Base-by-base conservation (phyloP, 2,113 vertebrate species). In the Equus quagga region DNA sequence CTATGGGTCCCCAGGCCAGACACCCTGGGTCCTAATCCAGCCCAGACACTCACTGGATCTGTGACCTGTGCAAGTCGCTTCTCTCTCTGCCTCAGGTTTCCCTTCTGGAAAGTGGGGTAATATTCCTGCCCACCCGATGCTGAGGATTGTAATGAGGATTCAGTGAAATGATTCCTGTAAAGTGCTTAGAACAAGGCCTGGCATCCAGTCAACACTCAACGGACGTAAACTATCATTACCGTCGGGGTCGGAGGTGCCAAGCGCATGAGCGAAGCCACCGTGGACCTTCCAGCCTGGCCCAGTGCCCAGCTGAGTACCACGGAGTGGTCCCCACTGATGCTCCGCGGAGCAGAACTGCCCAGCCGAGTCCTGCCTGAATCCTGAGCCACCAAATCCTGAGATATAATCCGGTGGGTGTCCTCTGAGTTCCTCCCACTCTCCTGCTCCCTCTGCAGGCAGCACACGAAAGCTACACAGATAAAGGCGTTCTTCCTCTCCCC, bases 141-240 rank as follows among this genome's bases (percentile, higher is more conserved):
- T 3, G n/a, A 46, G 36, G 56, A n/a, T 7, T 21, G 17, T 9
- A 26, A 12, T 1, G 1, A 72, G 56, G 56, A 41, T 2, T 3
- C 21, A 0, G 2, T 8, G 28, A 78, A 23, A 1, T 0, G 0
- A 51, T 10, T 31, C 72, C 72, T 9, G 1, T 0, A 8, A 10
- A 8, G 26, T 11, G 28, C 46, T 46, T 24, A 54, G 85, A 70
- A 11, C 58, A 15, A 24, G 64, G 6, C 44, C 73, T 49, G 65
- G 24, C 15, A 26, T 10, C 41, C 21, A 11, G 60, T 8, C 31
- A 41, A 24, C 4, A 13, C 56, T 24, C 82, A 24, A 0, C 2
- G 69, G 56, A 83, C 31, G 24, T 10, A 4, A 60, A 19, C 28
- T n/a, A 0, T 12, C 31, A 14, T 24, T 8, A 3, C 17, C 1